A percentile compares a stretch with the other conserved stretches of the same genome.
These are phyloP conservation scores for Nyctibius bracteatus DNA, from an alignment of 2,113 vertebrate genomes.

Conservation along the genomic window DNA sequence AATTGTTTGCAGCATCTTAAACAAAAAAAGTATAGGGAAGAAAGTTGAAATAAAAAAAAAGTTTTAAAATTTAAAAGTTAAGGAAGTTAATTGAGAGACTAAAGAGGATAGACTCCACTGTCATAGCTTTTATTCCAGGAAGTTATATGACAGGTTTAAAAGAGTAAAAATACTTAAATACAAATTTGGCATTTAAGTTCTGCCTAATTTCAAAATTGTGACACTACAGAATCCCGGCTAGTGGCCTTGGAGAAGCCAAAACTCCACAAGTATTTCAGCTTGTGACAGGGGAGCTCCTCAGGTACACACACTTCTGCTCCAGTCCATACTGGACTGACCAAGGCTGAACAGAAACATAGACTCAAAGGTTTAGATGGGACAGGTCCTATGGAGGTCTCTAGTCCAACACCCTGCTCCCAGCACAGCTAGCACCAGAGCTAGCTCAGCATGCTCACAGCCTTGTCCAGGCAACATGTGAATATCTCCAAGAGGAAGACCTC, in stretches of 20 bases:
- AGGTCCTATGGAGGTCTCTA: background rate
- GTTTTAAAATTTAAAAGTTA: background rate
- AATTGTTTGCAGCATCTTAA: background rate
- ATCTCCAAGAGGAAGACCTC: background rate
- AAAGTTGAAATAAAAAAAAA: background rate
- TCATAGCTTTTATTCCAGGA: background rate
- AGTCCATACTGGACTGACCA: background rate
- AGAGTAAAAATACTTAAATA: background rate
- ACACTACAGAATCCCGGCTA: background rate
- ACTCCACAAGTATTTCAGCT: background rate
- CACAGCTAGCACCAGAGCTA: background rate
- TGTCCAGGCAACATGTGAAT: background rate
- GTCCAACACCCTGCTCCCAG: background rate
- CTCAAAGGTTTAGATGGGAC: background rate
- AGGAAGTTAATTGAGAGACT: background rate
- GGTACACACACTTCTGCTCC: background rate
- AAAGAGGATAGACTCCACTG: background rate
- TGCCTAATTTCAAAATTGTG: background rate
- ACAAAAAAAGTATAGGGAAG: background rate
- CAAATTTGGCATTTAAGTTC: background rate
- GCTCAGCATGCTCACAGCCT: background rate
- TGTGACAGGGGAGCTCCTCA: background rate
- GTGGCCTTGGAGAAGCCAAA: background rate
- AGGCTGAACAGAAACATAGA: background rate
- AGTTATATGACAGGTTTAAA: background rate